Percentiles rank a stretch among this genome's conserved stretches.
Evolutionary conservation across 2,888 invertebrate genomes (phyloP).

Genomic region (Ormyrus thymus): DNA sequence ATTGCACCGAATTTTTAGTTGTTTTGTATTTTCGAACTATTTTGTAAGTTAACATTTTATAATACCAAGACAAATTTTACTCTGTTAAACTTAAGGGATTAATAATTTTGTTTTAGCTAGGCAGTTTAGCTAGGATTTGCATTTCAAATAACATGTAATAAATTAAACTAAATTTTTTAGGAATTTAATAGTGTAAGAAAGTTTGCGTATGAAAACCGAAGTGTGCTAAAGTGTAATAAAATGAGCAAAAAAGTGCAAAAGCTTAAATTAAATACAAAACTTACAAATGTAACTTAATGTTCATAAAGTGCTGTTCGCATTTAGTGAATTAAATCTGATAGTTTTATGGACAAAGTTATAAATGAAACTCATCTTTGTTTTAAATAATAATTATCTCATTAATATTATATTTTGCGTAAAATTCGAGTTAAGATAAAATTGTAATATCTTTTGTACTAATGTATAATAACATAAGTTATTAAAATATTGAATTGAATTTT

Average conservation of each 20-base stretch:
- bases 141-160: constrained; percentile 8
- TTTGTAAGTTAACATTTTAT: constrained; percentile 16
- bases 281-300: not conserved
- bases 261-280: not conserved
- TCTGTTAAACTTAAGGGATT: constrained; percentile 17
- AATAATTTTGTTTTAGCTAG: constrained; percentile 30
- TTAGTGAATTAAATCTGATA: not conserved
- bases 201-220: not conserved
- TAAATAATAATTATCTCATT: not conserved
- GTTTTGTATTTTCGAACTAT: constrained; percentile 29
- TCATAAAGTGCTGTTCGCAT: not conserved
- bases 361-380: not conserved
- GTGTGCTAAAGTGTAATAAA: constrained; percentile 3
- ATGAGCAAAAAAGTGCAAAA: not conserved
- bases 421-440: constrained; percentile 1
- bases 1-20: constrained; percentile 53
- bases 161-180: not conserved
- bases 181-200: no score
- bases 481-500: constrained; percentile 2
- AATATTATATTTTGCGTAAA: constrained; percentile 30
- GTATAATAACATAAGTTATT: constrained; percentile 13
- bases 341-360: not conserved
- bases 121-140: constrained; percentile 30
- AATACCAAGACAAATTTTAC: constrained; percentile 19
- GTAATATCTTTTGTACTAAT: not conserved